A percentile compares a stretch with the other conserved stretches of the same genome.
Evolutionary conservation across 35 echinoderm and acorn worm genomes (phyloP).

Genomic region (Apostichopus californicus): DNA sequence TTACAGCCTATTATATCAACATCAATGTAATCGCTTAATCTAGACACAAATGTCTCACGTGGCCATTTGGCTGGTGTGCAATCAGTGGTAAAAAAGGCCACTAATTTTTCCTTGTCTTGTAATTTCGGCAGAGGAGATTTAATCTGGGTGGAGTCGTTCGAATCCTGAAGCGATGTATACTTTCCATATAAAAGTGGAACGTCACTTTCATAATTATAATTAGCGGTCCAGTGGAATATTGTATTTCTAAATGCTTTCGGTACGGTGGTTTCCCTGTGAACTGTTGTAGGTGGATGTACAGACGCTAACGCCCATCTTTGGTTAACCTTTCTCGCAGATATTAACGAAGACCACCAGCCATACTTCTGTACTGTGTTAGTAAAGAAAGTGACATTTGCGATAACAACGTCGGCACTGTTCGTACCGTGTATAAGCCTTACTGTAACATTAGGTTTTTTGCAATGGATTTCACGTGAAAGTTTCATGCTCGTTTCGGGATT

Average conservation of each 20-base stretch:
- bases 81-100: slow-evolving; percentile 9
- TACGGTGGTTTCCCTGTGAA: slow-evolving; percentile 6
- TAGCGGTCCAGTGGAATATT: slow-evolving; percentile 45
- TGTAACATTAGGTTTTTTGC: slow-evolving; percentile 6
- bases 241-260: not conserved
- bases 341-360: slow-evolving; percentile 16
- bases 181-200: slow-evolving; percentile 34
- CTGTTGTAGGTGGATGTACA: not conserved
- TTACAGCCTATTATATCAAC: slow-evolving; percentile 36
- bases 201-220: slow-evolving; percentile 30
- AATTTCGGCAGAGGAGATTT: not conserved
- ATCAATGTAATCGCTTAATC: not conserved
- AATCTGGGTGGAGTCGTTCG: not conserved
- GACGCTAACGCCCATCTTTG: slow-evolving; percentile 45
- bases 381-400: slow-evolving; percentile 35
- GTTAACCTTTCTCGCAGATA: not conserved
- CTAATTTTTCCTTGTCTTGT: slow-evolving; percentile 14
- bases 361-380: slow-evolving; percentile 28
- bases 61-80: slow-evolving; percentile 28
- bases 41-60: slow-evolving; percentile 6
- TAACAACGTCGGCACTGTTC: not conserved
- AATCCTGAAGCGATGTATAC: not conserved
- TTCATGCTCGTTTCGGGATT: not conserved
- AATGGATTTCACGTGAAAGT: not conserved
- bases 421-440: slow-evolving; percentile 6